Percentiles rank a stretch among this genome's conserved stretches.
Evolutionary conservation across 2,113 vertebrate genomes (phyloP).

Genomic region (Hippocampus comes): DNA sequence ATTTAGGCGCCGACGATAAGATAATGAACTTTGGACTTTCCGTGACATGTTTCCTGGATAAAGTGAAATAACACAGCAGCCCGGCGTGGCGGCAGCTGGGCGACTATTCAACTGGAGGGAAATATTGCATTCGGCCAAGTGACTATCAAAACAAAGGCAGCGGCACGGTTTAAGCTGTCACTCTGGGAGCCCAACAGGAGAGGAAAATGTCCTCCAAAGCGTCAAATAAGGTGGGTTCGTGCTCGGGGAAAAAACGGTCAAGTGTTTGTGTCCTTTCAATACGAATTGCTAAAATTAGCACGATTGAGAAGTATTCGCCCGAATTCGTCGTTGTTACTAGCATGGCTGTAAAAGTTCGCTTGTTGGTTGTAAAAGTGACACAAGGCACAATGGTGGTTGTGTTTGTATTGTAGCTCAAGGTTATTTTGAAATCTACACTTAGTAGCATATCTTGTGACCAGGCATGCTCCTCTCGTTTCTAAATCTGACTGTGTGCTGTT

Average conservation of each 20-base stretch:
- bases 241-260: slow-evolving; percentile 13
- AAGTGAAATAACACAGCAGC: slow-evolving; percentile 69
- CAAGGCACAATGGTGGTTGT: slow-evolving; percentile 2
- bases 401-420: slow-evolving; percentile 13
- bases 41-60: slow-evolving; percentile 71
- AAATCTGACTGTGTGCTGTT: background rate
- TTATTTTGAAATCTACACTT: slow-evolving; percentile 35
- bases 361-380: slow-evolving; percentile 10
- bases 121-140: slow-evolving; percentile 50
- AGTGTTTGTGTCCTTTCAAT: slow-evolving; percentile 10
- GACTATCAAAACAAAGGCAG: slow-evolving; percentile 45
- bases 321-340: background rate
- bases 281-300: background rate
- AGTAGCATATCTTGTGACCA: slow-evolving; percentile 4
- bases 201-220: slow-evolving; percentile 88
- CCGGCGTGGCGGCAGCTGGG: slow-evolving; percentile 77
- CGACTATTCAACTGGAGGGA: slow-evolving; percentile 54
- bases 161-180: slow-evolving; percentile 54
- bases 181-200: slow-evolving; percentile 55
- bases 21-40: slow-evolving; percentile 78
- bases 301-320: background rate
- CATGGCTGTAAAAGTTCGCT: slow-evolving; percentile 8
- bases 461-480: slow-evolving; percentile 6
- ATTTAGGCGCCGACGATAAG: slow-evolving; percentile 49
- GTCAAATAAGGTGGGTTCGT: slow-evolving; percentile 79